phyloP scores from a whole-genome alignment of 1,140 invertebrate species.

The Campoletis sonorensis region DNA sequence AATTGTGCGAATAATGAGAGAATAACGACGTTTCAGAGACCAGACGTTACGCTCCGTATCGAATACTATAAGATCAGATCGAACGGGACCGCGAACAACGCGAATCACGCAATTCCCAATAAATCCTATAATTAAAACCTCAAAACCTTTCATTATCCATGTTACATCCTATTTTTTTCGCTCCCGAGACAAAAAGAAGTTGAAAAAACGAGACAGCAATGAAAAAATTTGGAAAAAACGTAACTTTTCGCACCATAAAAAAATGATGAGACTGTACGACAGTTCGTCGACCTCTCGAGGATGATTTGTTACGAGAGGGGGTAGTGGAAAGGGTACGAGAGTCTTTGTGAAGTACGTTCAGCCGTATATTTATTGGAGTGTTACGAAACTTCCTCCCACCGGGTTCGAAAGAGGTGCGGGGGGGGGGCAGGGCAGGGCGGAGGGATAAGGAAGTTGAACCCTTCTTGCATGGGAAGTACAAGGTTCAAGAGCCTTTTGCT shows the following conservation, averaged over 20 bases:
- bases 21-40: too few species aligned
- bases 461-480: slow-evolving; percentile 12
- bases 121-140: too few species aligned
- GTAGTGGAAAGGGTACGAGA: not conserved
- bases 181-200: not conserved
- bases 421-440: not conserved
- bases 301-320: not conserved
- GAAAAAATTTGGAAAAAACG: not conserved
- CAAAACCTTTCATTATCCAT: too few species aligned
- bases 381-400: not conserved
- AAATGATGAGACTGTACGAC: not conserved
- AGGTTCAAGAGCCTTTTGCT: slow-evolving; percentile 19
- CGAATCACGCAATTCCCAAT: too few species aligned
- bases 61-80: too few species aligned
- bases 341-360: slow-evolving; percentile 8
- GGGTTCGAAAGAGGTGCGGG: too few species aligned
- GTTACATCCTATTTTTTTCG: too few species aligned
- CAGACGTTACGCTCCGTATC: too few species aligned
- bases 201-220: slow-evolving; percentile 15
- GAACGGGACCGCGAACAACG: too few species aligned
- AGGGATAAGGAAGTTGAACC: slow-evolving; percentile 17
- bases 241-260: not conserved
- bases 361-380: not conserved
- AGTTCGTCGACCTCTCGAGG: not conserved
- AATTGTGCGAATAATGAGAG: too few species aligned